Conservation (phyloP, 1,140 invertebrate genomes). For the Acromyrmex charruanus region DNA sequence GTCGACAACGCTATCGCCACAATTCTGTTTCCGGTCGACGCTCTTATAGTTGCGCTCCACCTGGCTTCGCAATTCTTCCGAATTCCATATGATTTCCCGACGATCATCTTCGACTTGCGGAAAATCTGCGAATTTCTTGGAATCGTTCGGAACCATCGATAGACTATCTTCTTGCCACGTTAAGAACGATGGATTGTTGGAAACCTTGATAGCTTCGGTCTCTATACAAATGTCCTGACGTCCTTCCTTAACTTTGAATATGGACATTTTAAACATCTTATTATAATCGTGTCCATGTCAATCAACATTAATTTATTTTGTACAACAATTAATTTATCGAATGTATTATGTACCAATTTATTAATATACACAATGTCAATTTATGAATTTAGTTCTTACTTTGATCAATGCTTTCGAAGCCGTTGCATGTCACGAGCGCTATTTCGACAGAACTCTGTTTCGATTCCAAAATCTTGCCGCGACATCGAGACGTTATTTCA, state of each 20-base stretch:
- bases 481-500: neutral
- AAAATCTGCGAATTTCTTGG: neutral
- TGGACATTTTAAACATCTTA: neutral
- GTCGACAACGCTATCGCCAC: conserved; percentile 32
- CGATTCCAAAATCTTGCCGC: conserved; percentile 41
- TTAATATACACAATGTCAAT: neutral
- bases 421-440: conserved; percentile 53
- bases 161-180: conserved; percentile 28
- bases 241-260: conserved; percentile 8
- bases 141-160: neutral
- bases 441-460: conserved; percentile 73
- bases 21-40: conserved; percentile 27
- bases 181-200: conserved; percentile 13
- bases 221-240: conserved; percentile 41
- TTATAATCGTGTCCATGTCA: neutral
- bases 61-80: conserved; percentile 15
- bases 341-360: neutral
- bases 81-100: neutral
- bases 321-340: neutral
- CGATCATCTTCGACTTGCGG: neutral
- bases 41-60: neutral
- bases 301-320: neutral
- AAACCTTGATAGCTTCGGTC: conserved; percentile 28
- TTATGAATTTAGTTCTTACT: conserved; percentile 27
- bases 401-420: neutral